phyloP scores from a whole-genome alignment of 2,113 vertebrate species.

The Spheniscus mendiculus region DNA sequence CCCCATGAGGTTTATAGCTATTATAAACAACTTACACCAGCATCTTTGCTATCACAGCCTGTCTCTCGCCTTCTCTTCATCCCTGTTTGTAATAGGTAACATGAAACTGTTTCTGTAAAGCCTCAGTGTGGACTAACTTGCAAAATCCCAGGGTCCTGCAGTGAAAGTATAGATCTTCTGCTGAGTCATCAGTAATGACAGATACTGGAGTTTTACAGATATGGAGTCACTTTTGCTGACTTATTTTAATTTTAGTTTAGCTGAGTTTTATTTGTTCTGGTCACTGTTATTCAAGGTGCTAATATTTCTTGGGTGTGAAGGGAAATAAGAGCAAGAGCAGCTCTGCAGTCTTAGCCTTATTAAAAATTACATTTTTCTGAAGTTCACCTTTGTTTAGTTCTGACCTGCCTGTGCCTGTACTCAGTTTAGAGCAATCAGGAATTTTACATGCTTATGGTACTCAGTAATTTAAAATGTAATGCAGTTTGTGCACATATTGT shows the following conservation, averaged over 20 bases:
- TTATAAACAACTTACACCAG: slow-evolving; percentile 14
- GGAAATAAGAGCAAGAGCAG: neutral
- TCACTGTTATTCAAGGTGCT: neutral
- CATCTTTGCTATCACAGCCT: neutral
- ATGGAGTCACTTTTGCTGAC: neutral
- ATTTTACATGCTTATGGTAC: neutral
- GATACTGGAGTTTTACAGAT: neutral
- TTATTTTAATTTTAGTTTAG: neutral
- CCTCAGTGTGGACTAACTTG: neutral
- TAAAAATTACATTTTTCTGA: too few relatives aligned
- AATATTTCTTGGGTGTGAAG: neutral
- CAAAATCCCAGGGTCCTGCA: neutral
- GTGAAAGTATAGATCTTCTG: neutral
- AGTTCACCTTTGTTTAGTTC: too few relatives aligned
- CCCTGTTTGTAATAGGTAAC: neutral
- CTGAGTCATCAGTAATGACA: slow-evolving; percentile 1
- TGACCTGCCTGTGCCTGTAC: neutral
- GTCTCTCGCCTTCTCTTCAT: neutral
- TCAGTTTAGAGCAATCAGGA: neutral
- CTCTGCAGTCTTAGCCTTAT: neutral
- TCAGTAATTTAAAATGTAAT: neutral
- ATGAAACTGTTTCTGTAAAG: neutral
- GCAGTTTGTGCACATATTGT: neutral
- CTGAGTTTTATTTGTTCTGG: neutral
- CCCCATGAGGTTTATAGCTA: neutral